Evolutionary conservation across 35 echinoderm and acorn worm genomes (phyloP), one percentile per base, ranked within the genome.

Genomic region (Ophioderma brevispina): DNA sequence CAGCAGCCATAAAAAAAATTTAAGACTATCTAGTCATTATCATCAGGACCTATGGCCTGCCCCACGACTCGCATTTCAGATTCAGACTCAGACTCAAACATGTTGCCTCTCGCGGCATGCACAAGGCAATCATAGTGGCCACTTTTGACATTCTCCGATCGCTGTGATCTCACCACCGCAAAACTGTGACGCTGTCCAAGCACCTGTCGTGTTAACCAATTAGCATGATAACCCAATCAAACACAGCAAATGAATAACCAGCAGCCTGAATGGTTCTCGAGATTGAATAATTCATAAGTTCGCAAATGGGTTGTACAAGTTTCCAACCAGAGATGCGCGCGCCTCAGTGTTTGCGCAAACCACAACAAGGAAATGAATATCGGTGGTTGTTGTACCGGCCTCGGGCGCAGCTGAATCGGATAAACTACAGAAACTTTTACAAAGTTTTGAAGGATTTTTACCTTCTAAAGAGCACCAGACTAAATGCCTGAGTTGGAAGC

Each of bases 401-500:
- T 70, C 59, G 59, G 59, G 10, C 59, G n/a, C 59, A 70, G 59
- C 59, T 70, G 10, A 70, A 70, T 30, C 59, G 28, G 59, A 70
- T 3, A 70, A 70, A 70, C n/a, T 70, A 70, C 59, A 70, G 59
- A 70, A 70, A 25, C 59, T 70, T 30, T 25, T 70, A 13, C 59
- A 70, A 30, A 8, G n/a, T n/a, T 70, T 30, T 70, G 10, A 70
- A 6, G 59, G 23, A 4, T 70, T 70, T 70, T 70, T 15, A 8
- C 59, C 1, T 2, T 34, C 19, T 23, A 37, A 41, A 18, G 35
- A 35, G 18, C 13, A 13, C 0, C 21, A 38, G 78, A 52, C 88
- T 50, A 64, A 15, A 90, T 90, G 88, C 78, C 55, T 36, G 88
- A 90, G 36, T 78, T 81, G 37, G 79, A 91, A 39, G 41, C 84